phyloP scores from a whole-genome alignment of 2,113 vertebrate genomes.

The Nematolebias whitei region DNA sequence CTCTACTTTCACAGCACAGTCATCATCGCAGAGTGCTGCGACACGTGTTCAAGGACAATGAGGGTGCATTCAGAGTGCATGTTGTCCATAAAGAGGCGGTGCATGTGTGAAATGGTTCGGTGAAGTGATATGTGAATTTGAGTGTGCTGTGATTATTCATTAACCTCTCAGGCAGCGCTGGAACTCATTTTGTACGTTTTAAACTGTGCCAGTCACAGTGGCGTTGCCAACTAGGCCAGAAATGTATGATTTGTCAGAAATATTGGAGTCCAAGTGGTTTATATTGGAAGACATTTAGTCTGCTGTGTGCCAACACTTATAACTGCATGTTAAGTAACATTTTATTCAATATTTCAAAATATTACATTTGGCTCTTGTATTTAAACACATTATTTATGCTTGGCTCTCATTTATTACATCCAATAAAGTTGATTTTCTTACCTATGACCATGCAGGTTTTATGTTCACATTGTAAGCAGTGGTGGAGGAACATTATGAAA shows the following conservation, averaged over 20 bases:
- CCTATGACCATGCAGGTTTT: background rate
- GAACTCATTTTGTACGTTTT: constrained; percentile 24
- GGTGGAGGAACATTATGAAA: background rate
- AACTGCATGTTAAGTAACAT: background rate
- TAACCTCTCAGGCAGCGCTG: constrained; percentile 38
- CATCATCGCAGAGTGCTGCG: constrained; percentile 25
- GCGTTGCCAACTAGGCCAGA: constrained; percentile 21
- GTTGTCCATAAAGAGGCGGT: constrained; percentile 32
- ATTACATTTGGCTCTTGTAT: background rate
- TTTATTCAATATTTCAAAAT: background rate
- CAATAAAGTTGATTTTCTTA: no score
- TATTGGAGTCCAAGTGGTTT: constrained; percentile 5
- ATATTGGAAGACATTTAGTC: constrained; percentile 1
- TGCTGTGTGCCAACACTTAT: constrained; percentile 3
- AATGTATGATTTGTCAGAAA: constrained; percentile 18
- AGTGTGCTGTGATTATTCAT: constrained; percentile 34
- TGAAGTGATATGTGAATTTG: constrained; percentile 34
- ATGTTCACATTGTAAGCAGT: background rate
- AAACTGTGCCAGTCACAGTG: constrained; percentile 34
- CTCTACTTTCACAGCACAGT: constrained; percentile 36
- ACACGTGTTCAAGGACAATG: constrained; percentile 36
- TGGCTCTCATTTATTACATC: no score
- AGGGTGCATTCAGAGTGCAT: constrained; percentile 21
- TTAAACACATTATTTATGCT: background rate
- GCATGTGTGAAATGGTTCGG: constrained; percentile 12